Base-by-base conservation (phyloP, 2,888 invertebrate genomes). In the Lasioglossum zephyrum region DNA sequence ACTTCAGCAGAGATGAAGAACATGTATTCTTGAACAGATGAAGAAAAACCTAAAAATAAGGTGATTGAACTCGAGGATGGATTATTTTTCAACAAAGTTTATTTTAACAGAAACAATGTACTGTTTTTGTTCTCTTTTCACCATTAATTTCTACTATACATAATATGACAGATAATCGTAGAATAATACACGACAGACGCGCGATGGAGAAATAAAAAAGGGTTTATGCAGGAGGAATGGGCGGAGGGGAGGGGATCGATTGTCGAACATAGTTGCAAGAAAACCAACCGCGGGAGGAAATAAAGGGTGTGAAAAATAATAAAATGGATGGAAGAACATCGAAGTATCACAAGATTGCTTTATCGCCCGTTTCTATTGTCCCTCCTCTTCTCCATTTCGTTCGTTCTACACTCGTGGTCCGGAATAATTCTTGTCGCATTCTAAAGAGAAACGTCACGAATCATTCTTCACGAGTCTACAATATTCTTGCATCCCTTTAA, bases 21-120 rank as follows among this genome's bases (percentile, higher is more conserved):
- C 44, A 44, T 1, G 11, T 47, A 47, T 2, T 49, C 47, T 4
- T 44, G 44, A 44, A 18, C 5, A 49, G 47, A 49, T 6, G 49
- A 49, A 18, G 4, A 49, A 18, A 0, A 49, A 49, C 11, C 11
- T 44, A 44, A 47, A 49, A 0, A 26, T 8, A 11, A 22, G 31
- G 36, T 47, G 22, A n/a, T 5, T 31, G 39, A 69, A 36, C 41
- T 16, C 44, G 18, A 60, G 8, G 18, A 39, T 6, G 6, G 44
- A 8, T 11, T 93, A 93, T 91, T 94, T 93, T 93, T 94, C 92
- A 95, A 95, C 94, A 94, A 93, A 90, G 82, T 94, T 94, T 95
- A 94, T 94, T 94, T 94, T 92, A 94, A 95, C 94, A 94, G 94
- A 94, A 95, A 94, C 93, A 94, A 93, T 94, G 93, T 92, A 94